A percentile compares a stretch with the other conserved stretches of the same genome.
Evolutionary conservation across 2,113 vertebrate species (phyloP).

Genomic region (Orthonyx spaldingii): DNA sequence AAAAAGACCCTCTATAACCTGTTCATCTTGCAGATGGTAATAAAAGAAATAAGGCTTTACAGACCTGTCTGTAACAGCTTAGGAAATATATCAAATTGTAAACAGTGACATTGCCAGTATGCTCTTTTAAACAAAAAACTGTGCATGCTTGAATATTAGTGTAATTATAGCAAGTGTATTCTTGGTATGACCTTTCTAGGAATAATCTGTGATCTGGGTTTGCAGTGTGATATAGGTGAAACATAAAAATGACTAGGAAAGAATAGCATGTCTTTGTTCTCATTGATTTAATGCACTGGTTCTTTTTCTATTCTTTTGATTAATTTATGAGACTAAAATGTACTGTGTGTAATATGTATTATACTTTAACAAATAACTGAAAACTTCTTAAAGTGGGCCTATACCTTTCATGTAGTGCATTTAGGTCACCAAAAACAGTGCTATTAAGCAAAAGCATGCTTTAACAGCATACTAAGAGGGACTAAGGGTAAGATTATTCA

Average conservation of each 20-base stretch:
- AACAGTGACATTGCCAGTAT: background rate
- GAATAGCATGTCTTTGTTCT: background rate
- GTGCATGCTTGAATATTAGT: rapidly evolving
- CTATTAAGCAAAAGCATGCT: background rate
- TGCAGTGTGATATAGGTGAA: background rate
- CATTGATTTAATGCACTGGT: background rate
- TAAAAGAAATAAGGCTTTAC: background rate
- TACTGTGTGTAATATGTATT: background rate
- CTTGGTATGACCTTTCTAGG: background rate
- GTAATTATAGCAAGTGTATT: background rate
- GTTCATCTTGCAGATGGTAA: background rate
- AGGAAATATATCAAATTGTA: background rate
- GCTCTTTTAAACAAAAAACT: background rate
- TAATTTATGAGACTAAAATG: constrained; percentile 19
- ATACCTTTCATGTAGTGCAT: background rate
- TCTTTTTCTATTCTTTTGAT: background rate
- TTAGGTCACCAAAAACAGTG: background rate
- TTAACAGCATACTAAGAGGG: background rate
- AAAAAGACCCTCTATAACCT: background rate
- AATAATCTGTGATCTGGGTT: background rate
- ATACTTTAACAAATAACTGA: background rate
- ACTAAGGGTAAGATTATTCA: background rate
- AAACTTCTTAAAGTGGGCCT: background rate
- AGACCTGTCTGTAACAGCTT: background rate
- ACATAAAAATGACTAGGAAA: background rate